Percentiles rank a stretch among this genome's conserved stretches.
Evolutionary conservation across 2,888 invertebrate genomes (phyloP).

Genomic region (Dorcus parallelipipedus): DNA sequence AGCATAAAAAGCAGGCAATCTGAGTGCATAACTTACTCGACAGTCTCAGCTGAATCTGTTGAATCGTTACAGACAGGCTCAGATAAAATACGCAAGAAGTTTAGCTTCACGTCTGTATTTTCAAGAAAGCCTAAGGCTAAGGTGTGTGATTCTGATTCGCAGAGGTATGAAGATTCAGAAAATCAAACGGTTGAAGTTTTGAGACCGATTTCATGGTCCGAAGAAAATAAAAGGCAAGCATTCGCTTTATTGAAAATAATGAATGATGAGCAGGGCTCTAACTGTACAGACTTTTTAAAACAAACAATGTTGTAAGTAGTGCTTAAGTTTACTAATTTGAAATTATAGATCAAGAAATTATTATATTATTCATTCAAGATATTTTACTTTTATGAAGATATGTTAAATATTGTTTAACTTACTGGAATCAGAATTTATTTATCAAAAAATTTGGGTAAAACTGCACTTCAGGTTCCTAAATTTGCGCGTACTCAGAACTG

Average conservation of each 20-base stretch:
- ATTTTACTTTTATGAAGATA: no score
- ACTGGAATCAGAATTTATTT: no score
- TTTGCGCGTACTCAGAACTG: no score
- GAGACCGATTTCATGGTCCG: constrained; percentile 39
- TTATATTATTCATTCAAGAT: no score
- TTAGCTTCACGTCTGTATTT: constrained; percentile 19
- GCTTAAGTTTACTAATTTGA: constrained; percentile 33
- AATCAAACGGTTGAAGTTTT: background rate
- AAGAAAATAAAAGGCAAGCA: constrained; percentile 43
- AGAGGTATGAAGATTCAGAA: background rate
- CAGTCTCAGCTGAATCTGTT: constrained; percentile 12
- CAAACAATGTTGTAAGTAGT: constrained; percentile 34
- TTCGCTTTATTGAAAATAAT: constrained; percentile 43
- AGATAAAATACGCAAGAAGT: constrained; percentile 15
- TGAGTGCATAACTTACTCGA: constrained; percentile 1
- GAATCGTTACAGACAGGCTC: constrained; percentile 15
- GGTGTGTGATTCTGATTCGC: background rate
- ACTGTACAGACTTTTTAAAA: background rate
- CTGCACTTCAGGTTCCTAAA: no score
- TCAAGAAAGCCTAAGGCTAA: constrained; percentile 10
- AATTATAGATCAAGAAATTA: no score
- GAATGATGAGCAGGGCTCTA: constrained; percentile 32
- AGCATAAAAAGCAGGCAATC: background rate
- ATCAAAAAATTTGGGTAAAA: no score
- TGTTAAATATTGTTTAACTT: no score